Base-by-base conservation (phyloP, 2,113 vertebrate genomes). In the Dascyllus trimaculatus region DNA sequence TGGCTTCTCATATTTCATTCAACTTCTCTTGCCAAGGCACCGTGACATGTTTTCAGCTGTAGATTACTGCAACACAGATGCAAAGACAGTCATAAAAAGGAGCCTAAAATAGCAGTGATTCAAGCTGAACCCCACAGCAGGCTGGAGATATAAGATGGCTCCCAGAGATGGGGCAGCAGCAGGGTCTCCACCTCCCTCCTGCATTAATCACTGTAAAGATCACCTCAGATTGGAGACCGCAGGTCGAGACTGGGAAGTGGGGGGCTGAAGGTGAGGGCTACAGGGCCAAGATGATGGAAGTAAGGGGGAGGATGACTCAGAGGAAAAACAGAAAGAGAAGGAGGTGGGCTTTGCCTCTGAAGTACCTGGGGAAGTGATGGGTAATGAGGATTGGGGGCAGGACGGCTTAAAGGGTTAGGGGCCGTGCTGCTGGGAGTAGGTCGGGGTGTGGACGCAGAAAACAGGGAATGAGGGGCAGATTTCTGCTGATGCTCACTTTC, bases 141-240 rank as follows among this genome's bases (percentile, higher is more conserved):
- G 79, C 63, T 69, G 53, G 65, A 75, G 84, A 81, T 43, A 61
- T 64, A 75, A 78, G 68, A 84, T 45, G 45, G 71, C 48, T 86
- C 65, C 81, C 45, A 54, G 71, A 78, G 78, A 83, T 75, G 78
- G 62, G 58, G 73, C 67, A 35, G 61, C 38, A 84, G 88, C 72
- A 62, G 78, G 79, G 85, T 82, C 91, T 89, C 82, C 70, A 60
- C 81, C 77, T 89, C 90, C 87, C 87, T 38, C 49, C 57, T 61
- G 71, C 89, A 93, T 93, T 92, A 90, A 93, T 93, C 91, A 92
- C 84, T 78, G 82, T 69, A 84, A 91, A 89, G 59, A 91, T 91
- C 65, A 82, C 81, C 81, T 89, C 67, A 67, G 80, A 85, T 72
- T 75, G 66, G 51, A 72, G 59, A 71, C 58, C 10, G 68, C 46